phyloP scores from a whole-genome alignment of 2,888 invertebrate species.

The Hanleya hanleyi region DNA sequence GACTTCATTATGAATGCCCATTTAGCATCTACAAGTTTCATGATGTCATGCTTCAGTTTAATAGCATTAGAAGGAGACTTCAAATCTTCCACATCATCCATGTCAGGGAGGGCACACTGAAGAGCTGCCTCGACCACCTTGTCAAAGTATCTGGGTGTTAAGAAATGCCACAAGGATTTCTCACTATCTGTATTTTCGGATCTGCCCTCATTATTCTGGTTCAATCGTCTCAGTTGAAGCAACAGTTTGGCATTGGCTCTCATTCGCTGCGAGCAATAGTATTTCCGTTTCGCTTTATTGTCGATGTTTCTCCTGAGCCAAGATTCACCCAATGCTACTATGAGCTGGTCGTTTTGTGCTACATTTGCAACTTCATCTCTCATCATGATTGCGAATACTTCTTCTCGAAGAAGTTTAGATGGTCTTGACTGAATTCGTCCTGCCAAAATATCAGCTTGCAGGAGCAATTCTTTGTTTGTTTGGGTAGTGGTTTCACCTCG shows the following conservation, averaged over 20 bases:
- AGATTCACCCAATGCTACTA: constrained; percentile 31
- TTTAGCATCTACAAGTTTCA: constrained; percentile 20
- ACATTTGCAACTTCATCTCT: constrained; percentile 23
- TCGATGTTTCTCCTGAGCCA: constrained; percentile 28
- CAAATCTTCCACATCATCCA: constrained; percentile 34
- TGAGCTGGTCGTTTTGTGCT: constrained; percentile 28
- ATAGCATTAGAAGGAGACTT: constrained; percentile 20
- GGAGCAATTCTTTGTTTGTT: constrained; percentile 26
- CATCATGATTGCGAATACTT: constrained; percentile 29
- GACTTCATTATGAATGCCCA: constrained; percentile 20
- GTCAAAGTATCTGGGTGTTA: constrained; percentile 26
- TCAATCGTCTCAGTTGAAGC: constrained; percentile 1
- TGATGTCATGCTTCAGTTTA: constrained; percentile 25
- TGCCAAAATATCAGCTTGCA: constrained; percentile 24
- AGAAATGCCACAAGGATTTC: constrained; percentile 18
- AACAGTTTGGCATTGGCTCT: constrained; percentile 23
- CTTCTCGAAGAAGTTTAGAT: neutral
- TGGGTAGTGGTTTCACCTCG: neutral
- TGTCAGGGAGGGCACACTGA: constrained; percentile 15
- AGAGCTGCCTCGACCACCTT: constrained; percentile 18
- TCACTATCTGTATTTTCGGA: neutral
- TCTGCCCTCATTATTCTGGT: neutral
- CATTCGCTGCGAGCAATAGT: constrained; percentile 30
- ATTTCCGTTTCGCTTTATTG: constrained; percentile 27
- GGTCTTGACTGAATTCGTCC: neutral